Conservation (phyloP, 2,888 invertebrate species). For the Ochropacha duplaris region DNA sequence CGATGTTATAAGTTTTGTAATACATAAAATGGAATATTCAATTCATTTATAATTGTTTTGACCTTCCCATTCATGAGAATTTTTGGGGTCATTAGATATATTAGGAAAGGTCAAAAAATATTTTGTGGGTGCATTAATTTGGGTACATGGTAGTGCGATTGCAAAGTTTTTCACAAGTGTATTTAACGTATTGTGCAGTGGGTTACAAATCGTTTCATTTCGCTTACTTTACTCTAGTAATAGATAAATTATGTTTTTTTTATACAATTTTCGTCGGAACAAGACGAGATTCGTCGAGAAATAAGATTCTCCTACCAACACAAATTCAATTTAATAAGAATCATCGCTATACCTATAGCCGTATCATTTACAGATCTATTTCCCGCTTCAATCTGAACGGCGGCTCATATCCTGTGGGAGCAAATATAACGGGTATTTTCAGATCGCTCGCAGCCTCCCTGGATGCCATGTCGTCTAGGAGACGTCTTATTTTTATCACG, state of each 20-base stretch:
- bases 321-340: not conserved
- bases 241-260: too few relatives aligned
- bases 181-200: too few relatives aligned
- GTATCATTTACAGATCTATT: not conserved
- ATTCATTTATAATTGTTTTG: not conserved
- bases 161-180: too few relatives aligned
- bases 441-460: not conserved
- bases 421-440: not conserved
- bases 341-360: not conserved
- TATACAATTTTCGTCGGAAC: too few relatives aligned
- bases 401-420: not conserved
- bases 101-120: too few relatives aligned
- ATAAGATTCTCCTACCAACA: not conserved
- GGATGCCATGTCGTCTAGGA: not conserved
- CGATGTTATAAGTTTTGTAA: not conserved
- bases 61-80: too few relatives aligned
- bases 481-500: slow-evolving; percentile 1
- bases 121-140: too few relatives aligned
- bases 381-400: not conserved
- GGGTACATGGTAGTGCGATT: too few relatives aligned
- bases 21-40: not conserved
- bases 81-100: not conserved
- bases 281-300: not conserved
- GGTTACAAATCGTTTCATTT: too few relatives aligned
- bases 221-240: too few relatives aligned